These are phyloP conservation scores for Pseudococcus jackbeardsleyi DNA, from an alignment of 2,888 invertebrate genomes.

Conservation along the genomic window DNA sequence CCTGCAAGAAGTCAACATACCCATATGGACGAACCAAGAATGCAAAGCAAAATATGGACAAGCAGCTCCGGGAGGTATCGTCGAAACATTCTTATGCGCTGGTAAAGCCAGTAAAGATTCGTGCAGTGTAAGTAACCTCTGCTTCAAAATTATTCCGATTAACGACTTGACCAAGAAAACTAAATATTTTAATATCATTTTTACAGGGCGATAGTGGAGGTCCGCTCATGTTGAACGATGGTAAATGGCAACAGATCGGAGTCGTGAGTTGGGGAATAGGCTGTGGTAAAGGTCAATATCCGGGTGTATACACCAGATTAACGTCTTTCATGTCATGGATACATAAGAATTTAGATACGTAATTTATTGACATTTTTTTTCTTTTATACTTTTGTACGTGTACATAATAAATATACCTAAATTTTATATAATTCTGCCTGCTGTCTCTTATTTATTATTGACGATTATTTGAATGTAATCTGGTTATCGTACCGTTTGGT, in stretches of 20 bases:
- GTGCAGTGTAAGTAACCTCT: conserved; percentile 81
- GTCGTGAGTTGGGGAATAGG: conserved; percentile 94
- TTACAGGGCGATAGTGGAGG: conserved; percentile 90
- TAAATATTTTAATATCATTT: conserved; percentile 66
- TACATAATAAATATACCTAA: neutral
- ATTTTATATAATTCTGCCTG: neutral
- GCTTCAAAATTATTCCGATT: neutral
- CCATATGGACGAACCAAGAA: conserved; percentile 84
- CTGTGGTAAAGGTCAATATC: conserved; percentile 91
- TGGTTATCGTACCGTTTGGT: conserved; percentile 19
- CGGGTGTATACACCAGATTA: conserved; percentile 90
- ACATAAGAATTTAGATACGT: conserved; percentile 80
- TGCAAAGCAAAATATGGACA: conserved; percentile 85
- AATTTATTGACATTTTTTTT: conserved; percentile 25
- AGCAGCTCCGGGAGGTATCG: conserved; percentile 91
- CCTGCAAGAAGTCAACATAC: conserved; percentile 86
- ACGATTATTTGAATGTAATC: neutral
- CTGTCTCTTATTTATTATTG: neutral
- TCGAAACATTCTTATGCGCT: conserved; percentile 89
- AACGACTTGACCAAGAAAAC: neutral
- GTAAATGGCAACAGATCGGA: conserved; percentile 86
- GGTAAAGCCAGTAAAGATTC: conserved; percentile 88
- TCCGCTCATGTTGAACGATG: conserved; percentile 84
- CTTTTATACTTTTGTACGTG: conserved; percentile 45
- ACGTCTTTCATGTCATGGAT: conserved; percentile 89